A percentile compares a stretch with the other conserved stretches of the same genome.
These are phyloP conservation scores for Mellilla xanthometata DNA, from an alignment of 2,888 invertebrate species.

Conservation along the genomic window DNA sequence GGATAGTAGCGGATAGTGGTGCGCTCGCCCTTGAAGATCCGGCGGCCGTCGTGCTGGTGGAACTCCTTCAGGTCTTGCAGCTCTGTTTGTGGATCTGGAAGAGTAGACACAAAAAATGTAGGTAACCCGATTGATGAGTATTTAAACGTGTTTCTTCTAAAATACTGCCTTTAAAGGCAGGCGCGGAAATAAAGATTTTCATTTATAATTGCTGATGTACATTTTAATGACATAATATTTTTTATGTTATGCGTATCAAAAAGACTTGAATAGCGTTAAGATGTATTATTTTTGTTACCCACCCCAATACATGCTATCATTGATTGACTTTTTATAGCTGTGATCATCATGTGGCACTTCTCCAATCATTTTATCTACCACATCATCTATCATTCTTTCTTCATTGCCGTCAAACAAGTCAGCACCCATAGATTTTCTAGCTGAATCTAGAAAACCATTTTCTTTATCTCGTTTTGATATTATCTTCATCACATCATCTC, in stretches of 20 bases:
- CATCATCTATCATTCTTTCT: slow-evolving; percentile 43
- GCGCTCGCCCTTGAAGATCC: slow-evolving; percentile 62
- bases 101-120: no score
- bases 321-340: slow-evolving; percentile 37
- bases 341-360: slow-evolving; percentile 56
- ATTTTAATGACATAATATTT: no score
- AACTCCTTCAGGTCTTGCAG: slow-evolving; percentile 53
- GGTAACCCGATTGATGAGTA: no score
- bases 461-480: slow-evolving; percentile 41
- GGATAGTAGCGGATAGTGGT: slow-evolving; percentile 62
- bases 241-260: no score
- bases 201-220: no score
- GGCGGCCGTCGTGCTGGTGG: slow-evolving; percentile 53
- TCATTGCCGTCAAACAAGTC: slow-evolving; percentile 28
- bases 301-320: slow-evolving; percentile 66
- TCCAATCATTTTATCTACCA: slow-evolving; percentile 60
- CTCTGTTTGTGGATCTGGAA: slow-evolving; percentile 60
- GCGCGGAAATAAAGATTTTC: no score
- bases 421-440: slow-evolving; percentile 49
- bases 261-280: no score
- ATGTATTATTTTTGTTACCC: slow-evolving; percentile 18
- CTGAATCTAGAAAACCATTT: slow-evolving; percentile 41
- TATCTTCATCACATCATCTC: slow-evolving; percentile 62
- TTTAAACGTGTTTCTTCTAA: no score
- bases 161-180: no score